Evolutionary conservation across 1,140 invertebrate species (phyloP).

Genomic region (Drosophila dunni): DNA sequence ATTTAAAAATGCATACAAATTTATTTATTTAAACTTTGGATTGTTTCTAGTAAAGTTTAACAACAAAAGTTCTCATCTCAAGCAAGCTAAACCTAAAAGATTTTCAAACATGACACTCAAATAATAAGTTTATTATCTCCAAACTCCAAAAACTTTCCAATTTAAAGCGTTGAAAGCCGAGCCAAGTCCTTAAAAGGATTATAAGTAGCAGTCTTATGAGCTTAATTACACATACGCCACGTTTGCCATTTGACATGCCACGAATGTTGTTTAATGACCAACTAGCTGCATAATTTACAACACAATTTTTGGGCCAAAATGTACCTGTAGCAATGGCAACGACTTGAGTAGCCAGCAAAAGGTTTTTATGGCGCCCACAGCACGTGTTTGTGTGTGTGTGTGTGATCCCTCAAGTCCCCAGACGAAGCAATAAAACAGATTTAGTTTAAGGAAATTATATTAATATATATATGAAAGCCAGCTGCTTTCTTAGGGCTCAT

Average conservation of each 20-base stretch:
- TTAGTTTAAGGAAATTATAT: slow-evolving; percentile 61
- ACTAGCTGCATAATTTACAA: slow-evolving; percentile 73
- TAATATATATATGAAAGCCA: slow-evolving; percentile 43
- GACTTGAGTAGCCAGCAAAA: slow-evolving; percentile 71
- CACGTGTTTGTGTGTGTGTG: slow-evolving; percentile 48
- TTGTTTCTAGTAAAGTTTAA: too few species aligned
- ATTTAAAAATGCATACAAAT: slow-evolving; percentile 1
- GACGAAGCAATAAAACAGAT: slow-evolving; percentile 73
- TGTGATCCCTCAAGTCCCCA: slow-evolving; percentile 27
- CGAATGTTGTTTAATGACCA: slow-evolving; percentile 61
- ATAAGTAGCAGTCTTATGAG: slow-evolving; percentile 15
- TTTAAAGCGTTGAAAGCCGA: background rate
- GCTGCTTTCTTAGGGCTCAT: slow-evolving; percentile 35
- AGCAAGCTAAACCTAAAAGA: too few species aligned
- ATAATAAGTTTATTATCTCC: too few species aligned
- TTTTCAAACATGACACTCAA: too few species aligned
- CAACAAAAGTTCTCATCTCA: too few species aligned
- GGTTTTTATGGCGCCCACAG: slow-evolving; percentile 59
- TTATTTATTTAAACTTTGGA: background rate
- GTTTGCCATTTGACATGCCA: slow-evolving; percentile 62
- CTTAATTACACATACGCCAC: slow-evolving; percentile 67
- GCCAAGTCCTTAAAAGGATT: slow-evolving; percentile 7
- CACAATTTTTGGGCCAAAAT: slow-evolving; percentile 45
- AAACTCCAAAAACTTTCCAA: background rate
- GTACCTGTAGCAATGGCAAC: slow-evolving; percentile 34